A percentile compares a stretch with the other conserved stretches of the same genome.
Evolutionary conservation across 2,888 invertebrate genomes (phyloP).

Genomic region (Salticus scenicus): DNA sequence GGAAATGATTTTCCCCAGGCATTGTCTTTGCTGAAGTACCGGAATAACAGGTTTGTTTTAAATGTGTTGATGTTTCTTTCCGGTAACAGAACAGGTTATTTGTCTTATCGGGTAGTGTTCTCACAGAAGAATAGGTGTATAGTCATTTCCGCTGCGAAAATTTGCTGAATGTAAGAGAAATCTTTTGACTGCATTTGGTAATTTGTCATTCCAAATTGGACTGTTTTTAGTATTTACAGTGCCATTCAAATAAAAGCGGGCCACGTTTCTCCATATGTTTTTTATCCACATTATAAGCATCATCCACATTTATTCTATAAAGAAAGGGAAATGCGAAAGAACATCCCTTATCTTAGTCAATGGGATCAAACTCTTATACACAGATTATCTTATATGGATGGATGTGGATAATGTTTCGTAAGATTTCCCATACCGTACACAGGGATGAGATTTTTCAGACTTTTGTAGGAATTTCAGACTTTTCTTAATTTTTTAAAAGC

Average conservation of each 20-base stretch:
- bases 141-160: not conserved
- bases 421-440: too few relatives aligned
- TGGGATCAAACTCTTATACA: not conserved
- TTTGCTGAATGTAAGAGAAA: not conserved
- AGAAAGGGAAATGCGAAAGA: not conserved
- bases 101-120: not conserved
- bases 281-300: not conserved
- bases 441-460: too few relatives aligned
- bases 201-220: not conserved
- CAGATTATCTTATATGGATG: not conserved
- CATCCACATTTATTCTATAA: not conserved
- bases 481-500: too few relatives aligned
- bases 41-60: not conserved
- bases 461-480: too few relatives aligned
- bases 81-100: constrained; percentile 7
- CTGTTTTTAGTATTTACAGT: constrained; percentile 4
- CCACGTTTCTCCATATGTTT: not conserved
- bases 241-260: not conserved
- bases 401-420: not conserved
- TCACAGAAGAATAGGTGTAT: not conserved
- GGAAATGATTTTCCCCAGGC: not conserved
- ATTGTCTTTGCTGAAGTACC: not conserved
- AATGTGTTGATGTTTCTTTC: not conserved
- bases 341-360: not conserved
- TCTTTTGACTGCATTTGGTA: not conserved